Conservation (phyloP, 2,888 invertebrate genomes). For the Osmoderma eremita region DNA sequence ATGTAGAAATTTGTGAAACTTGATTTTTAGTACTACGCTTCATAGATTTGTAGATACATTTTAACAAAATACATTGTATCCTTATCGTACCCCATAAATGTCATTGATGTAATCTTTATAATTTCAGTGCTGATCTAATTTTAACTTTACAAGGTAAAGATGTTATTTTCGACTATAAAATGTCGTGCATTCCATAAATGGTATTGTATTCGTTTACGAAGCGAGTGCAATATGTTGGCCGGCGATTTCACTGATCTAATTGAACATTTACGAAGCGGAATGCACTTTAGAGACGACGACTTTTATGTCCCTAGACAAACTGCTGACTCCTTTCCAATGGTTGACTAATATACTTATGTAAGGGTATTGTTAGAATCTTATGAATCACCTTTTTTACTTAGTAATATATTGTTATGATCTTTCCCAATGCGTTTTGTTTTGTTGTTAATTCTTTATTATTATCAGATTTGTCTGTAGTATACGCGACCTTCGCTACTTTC, state of each 20-base stretch:
- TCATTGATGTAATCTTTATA: background rate
- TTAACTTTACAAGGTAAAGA: slow-evolving; percentile 13
- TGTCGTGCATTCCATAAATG: background rate
- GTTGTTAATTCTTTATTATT: no score
- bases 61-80: background rate
- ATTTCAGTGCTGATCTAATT: background rate
- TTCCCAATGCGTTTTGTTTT: no score
- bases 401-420: no score
- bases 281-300: slow-evolving; percentile 1
- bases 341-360: slow-evolving; percentile 14
- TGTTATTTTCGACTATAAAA: slow-evolving; percentile 25
- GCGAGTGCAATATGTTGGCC: slow-evolving; percentile 5
- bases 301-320: slow-evolving; percentile 25
- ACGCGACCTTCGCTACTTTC: no score
- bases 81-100: slow-evolving; percentile 3
- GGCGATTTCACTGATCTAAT: slow-evolving; percentile 32
- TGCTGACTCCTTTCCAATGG: slow-evolving; percentile 5
- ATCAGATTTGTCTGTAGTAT: no score
- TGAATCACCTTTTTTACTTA: no score
- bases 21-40: no score
- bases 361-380: no score
- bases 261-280: slow-evolving; percentile 24
- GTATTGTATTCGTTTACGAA: slow-evolving; percentile 13
- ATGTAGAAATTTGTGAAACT: no score
- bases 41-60: no score